phyloP scores from a whole-genome alignment of 2,888 invertebrate species.

The Anorthoa munda region DNA sequence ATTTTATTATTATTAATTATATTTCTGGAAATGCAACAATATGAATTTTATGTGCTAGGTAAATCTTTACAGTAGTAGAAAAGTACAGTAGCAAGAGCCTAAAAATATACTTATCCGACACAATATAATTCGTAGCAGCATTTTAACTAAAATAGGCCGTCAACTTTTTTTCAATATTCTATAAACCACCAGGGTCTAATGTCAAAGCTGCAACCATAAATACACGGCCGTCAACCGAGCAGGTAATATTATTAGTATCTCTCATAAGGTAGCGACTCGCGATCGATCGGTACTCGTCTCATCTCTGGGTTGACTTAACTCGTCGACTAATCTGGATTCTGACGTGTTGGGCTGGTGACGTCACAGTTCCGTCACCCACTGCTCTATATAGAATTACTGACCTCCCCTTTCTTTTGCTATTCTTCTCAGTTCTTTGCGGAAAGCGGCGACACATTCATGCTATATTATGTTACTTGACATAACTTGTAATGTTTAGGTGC shows the following conservation, averaged over 20 bases:
- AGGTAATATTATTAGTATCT: conserved; percentile 38
- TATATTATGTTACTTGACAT: too few species aligned
- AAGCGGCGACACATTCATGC: too few species aligned
- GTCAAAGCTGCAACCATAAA: conserved; percentile 29
- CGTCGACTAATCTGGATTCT: conserved; percentile 1
- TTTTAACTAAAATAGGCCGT: conserved; percentile 1
- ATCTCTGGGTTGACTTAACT: conserved; percentile 13
- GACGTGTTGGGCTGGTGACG: conserved; percentile 17
- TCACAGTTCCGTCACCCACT: background rate
- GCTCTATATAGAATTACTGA: too few species aligned
- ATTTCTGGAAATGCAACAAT: background rate
- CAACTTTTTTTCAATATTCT: background rate
- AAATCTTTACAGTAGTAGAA: too few species aligned
- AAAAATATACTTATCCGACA: background rate
- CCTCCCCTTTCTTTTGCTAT: too few species aligned
- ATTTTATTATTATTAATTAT: too few species aligned
- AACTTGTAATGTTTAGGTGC: too few species aligned
- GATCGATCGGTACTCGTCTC: conserved; percentile 27
- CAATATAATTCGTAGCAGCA: background rate
- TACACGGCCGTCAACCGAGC: conserved; percentile 12
- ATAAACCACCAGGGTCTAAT: conserved; percentile 14
- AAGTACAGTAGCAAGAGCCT: too few species aligned
- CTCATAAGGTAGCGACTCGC: conserved; percentile 39
- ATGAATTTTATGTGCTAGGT: too few species aligned
- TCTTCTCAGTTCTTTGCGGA: too few species aligned